These are phyloP conservation scores for Himalopsyche anomala DNA, from an alignment of 2,888 invertebrate species.

Conservation along the genomic window DNA sequence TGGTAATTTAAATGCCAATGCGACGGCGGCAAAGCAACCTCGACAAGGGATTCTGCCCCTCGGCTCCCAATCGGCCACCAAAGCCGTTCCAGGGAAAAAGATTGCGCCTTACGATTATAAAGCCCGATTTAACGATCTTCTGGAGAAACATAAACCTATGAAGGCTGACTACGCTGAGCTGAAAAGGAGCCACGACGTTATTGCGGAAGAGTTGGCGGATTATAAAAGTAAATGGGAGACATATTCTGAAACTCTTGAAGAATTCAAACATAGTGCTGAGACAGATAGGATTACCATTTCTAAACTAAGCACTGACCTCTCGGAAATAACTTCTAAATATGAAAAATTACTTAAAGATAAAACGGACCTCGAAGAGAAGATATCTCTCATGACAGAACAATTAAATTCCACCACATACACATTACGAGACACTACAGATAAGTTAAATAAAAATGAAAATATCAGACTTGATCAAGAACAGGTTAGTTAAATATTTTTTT, in stretches of 20 bases:
- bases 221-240: slow-evolving; percentile 68
- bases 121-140: slow-evolving; percentile 73
- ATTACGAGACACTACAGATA: slow-evolving; percentile 48
- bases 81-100: slow-evolving; percentile 68
- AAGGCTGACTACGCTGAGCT: slow-evolving; percentile 69
- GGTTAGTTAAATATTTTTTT: slow-evolving; percentile 33
- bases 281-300: slow-evolving; percentile 53
- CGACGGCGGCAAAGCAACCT: slow-evolving; percentile 52
- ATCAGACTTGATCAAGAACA: slow-evolving; percentile 55
- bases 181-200: slow-evolving; percentile 66
- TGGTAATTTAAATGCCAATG: slow-evolving; percentile 5
- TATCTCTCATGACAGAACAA: slow-evolving; percentile 48
- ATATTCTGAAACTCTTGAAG: slow-evolving; percentile 66
- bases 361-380: slow-evolving; percentile 47
- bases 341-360: slow-evolving; percentile 52
- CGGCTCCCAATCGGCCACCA: slow-evolving; percentile 5
- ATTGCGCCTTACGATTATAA: slow-evolving; percentile 75
- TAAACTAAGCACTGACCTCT: slow-evolving; percentile 52
- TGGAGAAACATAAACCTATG: slow-evolving; percentile 72
- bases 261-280: slow-evolving; percentile 54
- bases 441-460: slow-evolving; percentile 50
- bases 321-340: slow-evolving; percentile 47
- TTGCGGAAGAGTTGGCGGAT: slow-evolving; percentile 68
- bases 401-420: slow-evolving; percentile 40
- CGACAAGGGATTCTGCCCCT: slow-evolving; percentile 20